phyloP scores from a whole-genome alignment of 2,888 invertebrate genomes.

The Camponotus fellah region DNA sequence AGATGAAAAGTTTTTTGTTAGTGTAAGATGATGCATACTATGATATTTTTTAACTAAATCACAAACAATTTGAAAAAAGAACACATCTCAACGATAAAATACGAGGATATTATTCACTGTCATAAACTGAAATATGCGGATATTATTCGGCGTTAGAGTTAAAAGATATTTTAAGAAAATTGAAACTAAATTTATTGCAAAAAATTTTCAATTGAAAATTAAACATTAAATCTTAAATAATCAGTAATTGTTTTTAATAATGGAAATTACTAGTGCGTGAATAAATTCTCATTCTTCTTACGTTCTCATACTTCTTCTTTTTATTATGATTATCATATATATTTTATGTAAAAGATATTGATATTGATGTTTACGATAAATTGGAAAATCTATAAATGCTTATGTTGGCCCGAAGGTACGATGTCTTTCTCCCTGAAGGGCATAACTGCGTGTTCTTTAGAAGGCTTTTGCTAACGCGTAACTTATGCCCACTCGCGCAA shows the following conservation, averaged over 20 bases:
- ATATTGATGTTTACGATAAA: slow-evolving; percentile 2
- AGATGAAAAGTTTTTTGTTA: background rate
- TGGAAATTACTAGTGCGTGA: background rate
- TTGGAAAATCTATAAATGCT: background rate
- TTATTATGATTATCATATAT: background rate
- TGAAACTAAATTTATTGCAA: background rate
- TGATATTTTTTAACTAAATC: slow-evolving; percentile 22
- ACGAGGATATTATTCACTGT: slow-evolving; percentile 34
- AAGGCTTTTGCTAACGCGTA: slow-evolving; percentile 12
- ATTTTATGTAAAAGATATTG: background rate
- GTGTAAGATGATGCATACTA: background rate
- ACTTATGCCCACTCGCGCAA: slow-evolving; percentile 51
- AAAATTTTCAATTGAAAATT: background rate
- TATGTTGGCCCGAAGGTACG: slow-evolving; percentile 27
- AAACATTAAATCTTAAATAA: background rate
- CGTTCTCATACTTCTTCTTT: too few relatives aligned
- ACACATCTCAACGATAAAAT: background rate
- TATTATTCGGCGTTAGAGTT: slow-evolving; percentile 27
- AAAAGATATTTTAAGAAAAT: background rate
- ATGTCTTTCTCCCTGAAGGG: slow-evolving; percentile 9
- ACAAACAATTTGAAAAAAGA: slow-evolving; percentile 16
- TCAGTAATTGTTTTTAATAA: background rate
- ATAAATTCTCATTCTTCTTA: background rate
- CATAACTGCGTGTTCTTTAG: slow-evolving; percentile 46
- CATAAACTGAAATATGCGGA: background rate